These are phyloP conservation scores for Xiphophorus couchianus DNA, from an alignment of 2,113 vertebrate genomes.

Conservation along the genomic window DNA sequence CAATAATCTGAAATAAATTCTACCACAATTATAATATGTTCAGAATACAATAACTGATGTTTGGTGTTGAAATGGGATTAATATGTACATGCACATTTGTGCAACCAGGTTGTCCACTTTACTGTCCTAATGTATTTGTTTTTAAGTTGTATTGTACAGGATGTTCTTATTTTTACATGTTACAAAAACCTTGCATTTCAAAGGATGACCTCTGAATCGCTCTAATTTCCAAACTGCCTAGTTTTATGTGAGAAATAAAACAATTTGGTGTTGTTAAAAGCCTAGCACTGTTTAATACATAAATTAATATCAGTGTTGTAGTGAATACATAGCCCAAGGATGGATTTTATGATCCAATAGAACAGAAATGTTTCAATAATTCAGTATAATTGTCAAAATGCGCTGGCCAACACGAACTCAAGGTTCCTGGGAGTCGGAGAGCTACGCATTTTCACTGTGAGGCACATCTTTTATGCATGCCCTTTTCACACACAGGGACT, in stretches of 20 bases:
- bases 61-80: background rate
- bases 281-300: constrained; percentile 9
- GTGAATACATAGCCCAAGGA: constrained; percentile 4
- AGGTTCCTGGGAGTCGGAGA: constrained; percentile 39
- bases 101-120: background rate
- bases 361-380: constrained; percentile 54
- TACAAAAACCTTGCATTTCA: background rate
- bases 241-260: background rate
- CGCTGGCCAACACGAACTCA: constrained; percentile 58
- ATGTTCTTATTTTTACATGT: background rate
- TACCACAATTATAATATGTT: background rate
- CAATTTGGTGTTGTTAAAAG: constrained; percentile 1
- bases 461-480: constrained; percentile 75
- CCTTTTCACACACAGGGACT: constrained; percentile 58
- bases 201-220: background rate
- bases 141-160: background rate
- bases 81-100: background rate
- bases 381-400: constrained; percentile 59
- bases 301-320: constrained; percentile 25
- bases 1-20: background rate
- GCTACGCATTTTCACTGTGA: constrained; percentile 55
- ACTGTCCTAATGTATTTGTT: background rate
- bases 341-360: constrained; percentile 36
- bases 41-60: background rate
- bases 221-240: background rate